Evolutionary conservation across 2,797 vertebrate species (phyloP), one percentile per base, ranked within the genome.

Genomic region (Chromis chromis): DNA sequence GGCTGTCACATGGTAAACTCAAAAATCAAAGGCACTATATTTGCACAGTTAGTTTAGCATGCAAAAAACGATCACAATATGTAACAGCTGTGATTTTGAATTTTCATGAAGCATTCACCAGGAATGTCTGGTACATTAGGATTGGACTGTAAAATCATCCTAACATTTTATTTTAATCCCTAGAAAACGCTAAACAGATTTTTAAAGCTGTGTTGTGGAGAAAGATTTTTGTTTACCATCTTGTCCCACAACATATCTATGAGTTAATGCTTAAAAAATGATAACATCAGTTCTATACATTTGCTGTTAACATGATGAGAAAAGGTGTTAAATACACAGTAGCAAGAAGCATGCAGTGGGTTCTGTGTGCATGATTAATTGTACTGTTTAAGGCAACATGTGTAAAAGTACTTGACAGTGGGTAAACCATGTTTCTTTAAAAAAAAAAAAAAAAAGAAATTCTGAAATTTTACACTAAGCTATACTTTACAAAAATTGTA

Each of bases 291-390:
- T 42, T 14, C 36, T 50, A 50, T 40, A 76, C 13, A 13, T 64
- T 49, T 61, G 49, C 73, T 60, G 57, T 52, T 19, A 24, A 57
- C 14, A 28, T 71, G 44, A 40, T 33, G 19, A 63, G 40, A 56
- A 46, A 52, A n/a, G 3, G 9, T 64, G 70, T 70, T 13, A 24
- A 55, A 40, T 25, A 13, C 28, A 73, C 27, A 75, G 33, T 0
- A 12, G 57, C 42, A 66, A 25, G 39, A 75, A 65, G 40, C 58
- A 42, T 67, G 63, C 53, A 11, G 46, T 62, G 73, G 58, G 44
- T 56, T 56, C 46, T 65, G 4, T 28, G 21, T n/a, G 62, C 25
- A 50, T 17, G 46, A 66, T 42, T 58, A 16, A 42, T 59, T 74
- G 49, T 60, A 33, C 17, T 68, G 59, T 49, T 52, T 63, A 68